Conservation (phyloP, 2,888 invertebrate genomes). For the Microplitis manilae region DNA sequence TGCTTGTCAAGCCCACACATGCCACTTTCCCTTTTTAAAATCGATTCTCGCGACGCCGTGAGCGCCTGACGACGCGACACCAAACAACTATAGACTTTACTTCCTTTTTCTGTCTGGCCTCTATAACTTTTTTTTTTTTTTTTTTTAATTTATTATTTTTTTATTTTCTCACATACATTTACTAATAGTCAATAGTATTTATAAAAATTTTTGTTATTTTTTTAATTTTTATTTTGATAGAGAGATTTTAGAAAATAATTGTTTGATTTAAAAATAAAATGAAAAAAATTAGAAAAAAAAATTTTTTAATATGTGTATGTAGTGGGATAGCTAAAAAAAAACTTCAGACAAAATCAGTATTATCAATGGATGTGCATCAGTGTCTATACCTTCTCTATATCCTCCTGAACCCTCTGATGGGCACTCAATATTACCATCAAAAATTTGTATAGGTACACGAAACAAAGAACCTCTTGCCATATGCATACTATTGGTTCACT, state of each 20-base stretch:
- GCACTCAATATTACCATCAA: conserved; percentile 59
- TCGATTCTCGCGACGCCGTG: conserved; percentile 63
- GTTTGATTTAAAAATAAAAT: conserved; percentile 6
- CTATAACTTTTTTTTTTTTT: conserved; percentile 29
- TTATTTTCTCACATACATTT: background rate
- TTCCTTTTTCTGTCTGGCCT: conserved; percentile 35
- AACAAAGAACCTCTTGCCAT: conserved; percentile 56
- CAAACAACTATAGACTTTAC: conserved; percentile 54
- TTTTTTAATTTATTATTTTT: background rate
- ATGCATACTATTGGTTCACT: conserved; percentile 47
- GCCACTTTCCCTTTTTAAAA: conserved; percentile 68
- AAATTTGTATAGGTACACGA: conserved; percentile 63
- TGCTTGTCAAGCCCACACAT: conserved; percentile 53
- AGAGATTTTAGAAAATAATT: background rate
- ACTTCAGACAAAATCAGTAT: conserved; percentile 53
- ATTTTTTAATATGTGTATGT: conserved; percentile 27
- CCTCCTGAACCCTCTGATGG: conserved; percentile 38
- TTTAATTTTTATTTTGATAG: too few relatives aligned
- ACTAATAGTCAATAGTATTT: background rate
- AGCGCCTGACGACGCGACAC: conserved; percentile 43
- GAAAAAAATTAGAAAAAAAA: conserved; percentile 20
- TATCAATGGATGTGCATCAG: conserved; percentile 54
- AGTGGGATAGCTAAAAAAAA: conserved; percentile 21
- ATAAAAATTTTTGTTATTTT: too few relatives aligned
- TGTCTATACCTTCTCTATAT: conserved; percentile 50